Base-by-base conservation (phyloP, 37 sponge, comb jelly and placozoan species). In the Hormiphora californensis region DNA sequence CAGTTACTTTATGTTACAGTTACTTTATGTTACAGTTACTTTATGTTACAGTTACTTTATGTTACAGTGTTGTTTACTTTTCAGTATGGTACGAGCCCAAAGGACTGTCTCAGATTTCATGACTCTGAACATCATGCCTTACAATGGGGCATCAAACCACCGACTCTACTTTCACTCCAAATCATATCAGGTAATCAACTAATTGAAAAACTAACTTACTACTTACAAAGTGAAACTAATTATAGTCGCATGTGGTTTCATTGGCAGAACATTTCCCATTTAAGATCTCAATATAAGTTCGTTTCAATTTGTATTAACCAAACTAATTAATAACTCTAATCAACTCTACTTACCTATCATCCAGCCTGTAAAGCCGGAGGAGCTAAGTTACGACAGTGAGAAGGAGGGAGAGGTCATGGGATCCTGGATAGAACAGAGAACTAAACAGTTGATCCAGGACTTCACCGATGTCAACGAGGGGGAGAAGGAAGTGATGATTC, bases 381-480 rank as follows among this genome's bases (percentile, higher is more conserved):
- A 65, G 67, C 35, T 65, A 36, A 38, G 35, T 21, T 65, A 65
- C 37, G 67, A 65, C 37, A 65, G 67, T 31, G 67, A 65, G 7
- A 21, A 19, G 1, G 67, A 65, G 37, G n/a, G n/a, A n/a, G 67
- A 65, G 37, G 35, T 17, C 37, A 65, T 65, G 67, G n/a, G n/a
- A n/a, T 27, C 33, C 17, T 65, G 67, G 67, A 65, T 65, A 38
- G 37, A 12, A 17, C 38, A 65, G 33, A 65, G 17, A 32, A 65
- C 67, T 7, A 65, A 65, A 17, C 67, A 65, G 67, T 7, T 65
- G 17, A 65, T 65, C 32, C 67, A 65, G 35, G 67, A 65, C 17
- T 65, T 65, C 67, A 65, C 67, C 38, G 67, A 65, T 28, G 67
- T 65, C 5, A 65, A 65, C 37, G 67, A 65, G 67, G 67, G 38